A percentile compares a stretch with the other conserved stretches of the same genome.
phyloP scores from a whole-genome alignment of 2,113 vertebrate genomes.

The Chamaea fasciata region DNA sequence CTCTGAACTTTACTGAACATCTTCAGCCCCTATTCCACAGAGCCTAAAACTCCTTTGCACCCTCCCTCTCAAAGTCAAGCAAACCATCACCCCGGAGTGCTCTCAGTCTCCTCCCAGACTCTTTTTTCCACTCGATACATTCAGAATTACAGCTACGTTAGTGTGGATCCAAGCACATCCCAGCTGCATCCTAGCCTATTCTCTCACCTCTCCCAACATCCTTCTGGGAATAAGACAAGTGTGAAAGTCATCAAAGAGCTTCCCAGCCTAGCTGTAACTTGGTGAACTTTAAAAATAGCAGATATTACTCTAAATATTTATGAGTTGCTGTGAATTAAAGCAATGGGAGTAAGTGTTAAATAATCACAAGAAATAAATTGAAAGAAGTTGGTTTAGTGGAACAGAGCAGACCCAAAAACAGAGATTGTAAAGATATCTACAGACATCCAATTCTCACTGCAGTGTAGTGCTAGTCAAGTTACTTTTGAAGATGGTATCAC shows the following conservation, averaged over 20 bases:
- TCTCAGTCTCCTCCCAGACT: neutral
- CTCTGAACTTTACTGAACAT: neutral
- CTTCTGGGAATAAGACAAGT: neutral
- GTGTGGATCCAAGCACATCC: fast-evolving
- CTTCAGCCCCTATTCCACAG: neutral
- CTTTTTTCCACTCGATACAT: neutral
- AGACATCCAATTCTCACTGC: neutral
- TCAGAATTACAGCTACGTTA: neutral
- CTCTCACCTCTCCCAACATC: neutral
- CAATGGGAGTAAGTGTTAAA: neutral
- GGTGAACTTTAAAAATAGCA: neutral
- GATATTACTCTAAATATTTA: neutral
- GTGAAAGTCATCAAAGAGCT: neutral
- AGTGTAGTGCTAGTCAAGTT: neutral
- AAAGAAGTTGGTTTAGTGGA: neutral
- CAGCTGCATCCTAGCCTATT: neutral
- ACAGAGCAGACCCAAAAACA: neutral
- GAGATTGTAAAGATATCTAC: neutral
- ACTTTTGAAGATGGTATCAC: neutral
- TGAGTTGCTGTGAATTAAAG: neutral
- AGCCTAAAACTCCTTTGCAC: neutral
- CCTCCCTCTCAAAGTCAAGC: neutral
- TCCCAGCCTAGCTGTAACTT: neutral
- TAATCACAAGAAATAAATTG: neutral
- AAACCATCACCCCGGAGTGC: neutral